A percentile compares a stretch with the other conserved stretches of the same genome.
Conservation (phyloP, 2,888 invertebrate species). For the Caenorhabditis macrosperma region DNA sequence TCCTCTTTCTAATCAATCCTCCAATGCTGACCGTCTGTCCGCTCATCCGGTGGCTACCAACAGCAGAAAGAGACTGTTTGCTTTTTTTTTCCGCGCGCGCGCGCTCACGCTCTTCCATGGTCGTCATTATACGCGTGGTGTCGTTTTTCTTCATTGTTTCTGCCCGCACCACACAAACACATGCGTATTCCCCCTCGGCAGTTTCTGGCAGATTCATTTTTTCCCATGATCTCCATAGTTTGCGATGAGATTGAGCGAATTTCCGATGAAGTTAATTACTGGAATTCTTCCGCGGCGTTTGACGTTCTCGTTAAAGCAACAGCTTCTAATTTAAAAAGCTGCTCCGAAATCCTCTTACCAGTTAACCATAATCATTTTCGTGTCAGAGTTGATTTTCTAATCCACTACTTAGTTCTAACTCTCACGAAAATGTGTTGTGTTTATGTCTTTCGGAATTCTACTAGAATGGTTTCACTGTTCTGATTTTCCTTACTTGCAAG, state of each 20-base stretch:
- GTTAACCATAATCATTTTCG: too few relatives aligned
- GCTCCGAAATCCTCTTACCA: too few relatives aligned
- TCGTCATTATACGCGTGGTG: constrained; percentile 45
- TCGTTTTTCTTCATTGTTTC: constrained; percentile 40
- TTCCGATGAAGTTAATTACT: too few relatives aligned
- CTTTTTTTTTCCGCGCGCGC: constrained; percentile 33
- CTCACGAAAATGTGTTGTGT: too few relatives aligned
- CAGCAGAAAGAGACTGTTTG: constrained; percentile 34
- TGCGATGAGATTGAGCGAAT: too few relatives aligned
- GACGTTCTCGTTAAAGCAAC: too few relatives aligned
- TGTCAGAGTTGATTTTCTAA: too few relatives aligned
- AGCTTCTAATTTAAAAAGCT: too few relatives aligned
- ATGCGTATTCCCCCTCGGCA: not conserved
- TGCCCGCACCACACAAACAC: constrained; percentile 6
- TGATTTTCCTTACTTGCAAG: constrained; percentile 6
- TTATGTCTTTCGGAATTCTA: too few relatives aligned
- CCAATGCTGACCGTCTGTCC: constrained; percentile 21
- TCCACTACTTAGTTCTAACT: too few relatives aligned
- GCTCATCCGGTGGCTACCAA: not conserved
- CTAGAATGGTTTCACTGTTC: not conserved
- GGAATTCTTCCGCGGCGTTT: too few relatives aligned
- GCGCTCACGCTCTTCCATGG: constrained; percentile 41
- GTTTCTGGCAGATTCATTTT: too few relatives aligned
- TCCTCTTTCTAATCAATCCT: not conserved
- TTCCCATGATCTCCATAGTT: constrained; percentile 2